phyloP scores from a whole-genome alignment of 2,113 vertebrate genomes.

The Saccopteryx bilineata region DNA sequence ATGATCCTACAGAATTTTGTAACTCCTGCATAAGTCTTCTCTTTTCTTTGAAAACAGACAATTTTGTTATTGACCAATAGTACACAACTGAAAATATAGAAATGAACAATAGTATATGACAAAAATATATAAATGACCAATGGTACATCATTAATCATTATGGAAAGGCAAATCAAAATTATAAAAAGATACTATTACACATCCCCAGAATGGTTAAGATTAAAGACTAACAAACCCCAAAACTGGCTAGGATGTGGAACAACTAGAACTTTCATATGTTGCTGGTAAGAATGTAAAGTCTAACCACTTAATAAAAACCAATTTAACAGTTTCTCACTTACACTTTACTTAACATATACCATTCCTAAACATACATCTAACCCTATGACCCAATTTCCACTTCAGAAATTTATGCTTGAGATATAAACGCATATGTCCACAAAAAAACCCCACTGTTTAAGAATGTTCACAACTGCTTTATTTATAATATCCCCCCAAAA shows the following conservation, averaged over 20 bases:
- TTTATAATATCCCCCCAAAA: neutral
- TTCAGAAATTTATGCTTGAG: neutral
- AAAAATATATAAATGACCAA: neutral
- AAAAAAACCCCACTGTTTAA: neutral
- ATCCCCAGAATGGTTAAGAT: neutral
- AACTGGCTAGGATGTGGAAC: neutral
- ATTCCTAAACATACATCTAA: neutral
- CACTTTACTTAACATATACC: neutral
- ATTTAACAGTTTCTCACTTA: neutral
- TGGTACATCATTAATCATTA: neutral
- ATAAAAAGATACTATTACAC: neutral
- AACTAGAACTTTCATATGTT: neutral
- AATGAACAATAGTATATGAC: neutral
- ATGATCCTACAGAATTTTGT: neutral
- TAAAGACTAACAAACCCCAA: neutral
- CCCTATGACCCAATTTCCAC: neutral
- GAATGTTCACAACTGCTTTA: neutral
- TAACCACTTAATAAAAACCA: neutral
- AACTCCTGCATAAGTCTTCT: neutral
- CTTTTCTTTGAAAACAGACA: neutral
- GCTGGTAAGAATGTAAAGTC: neutral
- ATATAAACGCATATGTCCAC: neutral
- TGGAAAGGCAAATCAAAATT: neutral
- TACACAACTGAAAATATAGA: neutral
- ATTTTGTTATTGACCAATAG: neutral